These are phyloP conservation scores for Sebastes ruberrimus DNA, from an alignment of 2,797 vertebrate species.

Conservation along the genomic window DNA sequence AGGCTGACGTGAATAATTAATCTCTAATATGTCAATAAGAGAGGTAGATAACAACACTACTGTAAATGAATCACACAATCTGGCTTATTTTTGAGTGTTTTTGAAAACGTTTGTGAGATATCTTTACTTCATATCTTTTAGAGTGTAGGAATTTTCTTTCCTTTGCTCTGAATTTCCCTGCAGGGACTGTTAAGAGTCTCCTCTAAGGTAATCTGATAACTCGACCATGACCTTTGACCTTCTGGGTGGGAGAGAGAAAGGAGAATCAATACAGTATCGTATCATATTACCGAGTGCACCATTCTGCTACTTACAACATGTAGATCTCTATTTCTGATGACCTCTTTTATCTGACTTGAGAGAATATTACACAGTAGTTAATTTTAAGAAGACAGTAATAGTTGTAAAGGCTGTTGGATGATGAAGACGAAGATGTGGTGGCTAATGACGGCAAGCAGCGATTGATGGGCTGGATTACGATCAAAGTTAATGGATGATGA, in stretches of 20 bases:
- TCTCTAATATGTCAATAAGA: background rate
- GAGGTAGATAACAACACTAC: background rate
- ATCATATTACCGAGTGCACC: background rate
- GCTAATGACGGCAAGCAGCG: background rate
- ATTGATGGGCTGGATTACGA: constrained; percentile 3
- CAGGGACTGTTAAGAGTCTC: constrained; percentile 10
- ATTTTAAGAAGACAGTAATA: constrained; percentile 21
- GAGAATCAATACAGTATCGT: constrained; percentile 16
- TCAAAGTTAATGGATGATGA: constrained; percentile 3
- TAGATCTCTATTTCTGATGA: constrained; percentile 20
- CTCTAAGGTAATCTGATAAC: constrained; percentile 15
- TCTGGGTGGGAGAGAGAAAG: background rate
- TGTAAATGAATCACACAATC: background rate
- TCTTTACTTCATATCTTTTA: background rate
- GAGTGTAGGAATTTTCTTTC: constrained; percentile 6
- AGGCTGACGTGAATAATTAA: constrained; percentile 44
- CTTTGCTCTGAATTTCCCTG: background rate
- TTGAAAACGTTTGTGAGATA: background rate
- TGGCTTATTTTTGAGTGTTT: background rate
- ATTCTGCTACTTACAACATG: background rate
- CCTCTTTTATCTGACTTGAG: constrained; percentile 13
- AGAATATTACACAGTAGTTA: constrained; percentile 5
- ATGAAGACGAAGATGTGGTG: constrained; percentile 4
- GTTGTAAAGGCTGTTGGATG: constrained; percentile 5
- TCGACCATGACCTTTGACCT: constrained; percentile 36